phyloP scores from a whole-genome alignment of 1,140 invertebrate genomes.

The Branchinecta lynchi region DNA sequence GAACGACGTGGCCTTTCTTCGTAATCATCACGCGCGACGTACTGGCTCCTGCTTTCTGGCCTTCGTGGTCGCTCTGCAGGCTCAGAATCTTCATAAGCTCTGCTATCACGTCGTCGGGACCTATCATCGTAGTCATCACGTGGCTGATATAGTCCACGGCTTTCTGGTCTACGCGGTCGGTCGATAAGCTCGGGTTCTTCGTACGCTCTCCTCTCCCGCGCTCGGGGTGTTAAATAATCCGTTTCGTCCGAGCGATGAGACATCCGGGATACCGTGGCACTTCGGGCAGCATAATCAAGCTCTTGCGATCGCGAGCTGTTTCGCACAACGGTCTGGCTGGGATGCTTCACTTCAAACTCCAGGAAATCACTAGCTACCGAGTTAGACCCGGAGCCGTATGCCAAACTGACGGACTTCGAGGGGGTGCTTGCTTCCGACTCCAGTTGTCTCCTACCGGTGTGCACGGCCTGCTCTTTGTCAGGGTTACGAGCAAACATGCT shows the following conservation, averaged over 20 bases:
- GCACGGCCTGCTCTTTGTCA: slow-evolving; percentile 50
- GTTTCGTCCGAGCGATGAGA: neutral
- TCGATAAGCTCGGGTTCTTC: neutral
- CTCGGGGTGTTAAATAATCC: neutral
- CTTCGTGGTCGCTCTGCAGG: neutral
- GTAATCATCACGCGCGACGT: neutral
- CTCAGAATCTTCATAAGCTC: neutral
- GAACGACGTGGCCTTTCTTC: neutral
- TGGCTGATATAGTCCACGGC: neutral
- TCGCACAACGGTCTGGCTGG: neutral
- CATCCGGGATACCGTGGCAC: neutral
- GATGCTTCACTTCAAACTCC: neutral
- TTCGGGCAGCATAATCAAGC: neutral
- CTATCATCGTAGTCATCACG: neutral
- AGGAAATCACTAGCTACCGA: neutral
- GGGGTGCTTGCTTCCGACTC: neutral
- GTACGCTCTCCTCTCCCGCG: neutral
- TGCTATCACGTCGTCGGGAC: neutral
- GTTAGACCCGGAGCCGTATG: neutral
- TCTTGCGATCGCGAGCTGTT: neutral
- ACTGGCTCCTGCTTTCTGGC: neutral
- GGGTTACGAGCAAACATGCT: slow-evolving; percentile 50
- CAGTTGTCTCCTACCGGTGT: slow-evolving; percentile 17
- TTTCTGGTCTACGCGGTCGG: neutral
- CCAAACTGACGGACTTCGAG: neutral